Conservation (phyloP, 2,888 invertebrate genomes). For the Thyatira batis region DNA sequence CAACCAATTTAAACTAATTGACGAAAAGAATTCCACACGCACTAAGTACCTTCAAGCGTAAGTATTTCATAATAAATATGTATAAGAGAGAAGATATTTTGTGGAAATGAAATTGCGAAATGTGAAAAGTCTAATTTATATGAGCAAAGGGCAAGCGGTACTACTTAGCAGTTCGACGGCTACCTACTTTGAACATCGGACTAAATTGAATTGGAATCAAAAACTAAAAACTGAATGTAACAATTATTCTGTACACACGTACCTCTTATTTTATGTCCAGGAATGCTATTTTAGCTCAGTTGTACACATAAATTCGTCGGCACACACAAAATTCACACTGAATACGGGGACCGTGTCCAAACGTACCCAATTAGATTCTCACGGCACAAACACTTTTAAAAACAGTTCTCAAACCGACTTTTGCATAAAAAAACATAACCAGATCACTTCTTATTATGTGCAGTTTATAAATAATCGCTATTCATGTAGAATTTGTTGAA, state of each 20-base stretch:
- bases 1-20: constrained; percentile 38
- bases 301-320: constrained; percentile 64
- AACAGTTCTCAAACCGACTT: constrained; percentile 47
- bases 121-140: constrained; percentile 4
- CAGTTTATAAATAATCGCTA: constrained; percentile 58
- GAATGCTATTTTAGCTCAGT: constrained; percentile 56
- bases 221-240: constrained; percentile 29
- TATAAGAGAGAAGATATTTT: constrained; percentile 25
- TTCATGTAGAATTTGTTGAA: constrained; percentile 63
- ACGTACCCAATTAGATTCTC: constrained; percentile 50
- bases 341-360: constrained; percentile 53
- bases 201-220: constrained; percentile 16
- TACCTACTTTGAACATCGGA: constrained; percentile 7
- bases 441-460: constrained; percentile 43
- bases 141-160: constrained; percentile 6
- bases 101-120: constrained; percentile 8
- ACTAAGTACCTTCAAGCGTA: constrained; percentile 1
- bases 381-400: constrained; percentile 59
- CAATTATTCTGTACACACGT: constrained; percentile 30
- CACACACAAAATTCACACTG: constrained; percentile 67
- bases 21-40: constrained; percentile 14
- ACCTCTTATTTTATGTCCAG: constrained; percentile 54
- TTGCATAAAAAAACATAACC: constrained; percentile 57
- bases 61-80: background rate
- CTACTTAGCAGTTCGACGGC: background rate